These are phyloP conservation scores for Chloroceryle inda DNA, from an alignment of 2,797 vertebrate genomes.

Conservation along the genomic window DNA sequence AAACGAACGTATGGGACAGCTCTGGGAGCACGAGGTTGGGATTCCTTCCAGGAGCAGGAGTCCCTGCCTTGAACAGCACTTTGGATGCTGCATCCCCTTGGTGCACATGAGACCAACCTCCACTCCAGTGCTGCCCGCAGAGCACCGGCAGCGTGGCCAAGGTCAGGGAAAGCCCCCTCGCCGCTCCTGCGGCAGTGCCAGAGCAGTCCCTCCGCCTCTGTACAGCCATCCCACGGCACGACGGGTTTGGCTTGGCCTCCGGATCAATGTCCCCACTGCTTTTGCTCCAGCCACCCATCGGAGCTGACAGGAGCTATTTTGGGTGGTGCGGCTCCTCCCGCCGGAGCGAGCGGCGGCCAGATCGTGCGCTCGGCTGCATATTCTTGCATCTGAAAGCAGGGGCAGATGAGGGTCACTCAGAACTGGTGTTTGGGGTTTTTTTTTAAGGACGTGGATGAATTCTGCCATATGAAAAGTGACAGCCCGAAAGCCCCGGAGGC, in stretches of 20 bases:
- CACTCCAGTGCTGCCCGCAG: background rate
- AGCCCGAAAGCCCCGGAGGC: background rate
- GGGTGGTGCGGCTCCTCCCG: background rate
- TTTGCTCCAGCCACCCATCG: background rate
- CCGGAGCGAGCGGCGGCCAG: background rate
- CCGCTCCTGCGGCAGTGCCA: background rate
- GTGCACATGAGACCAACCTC: rapidly evolving
- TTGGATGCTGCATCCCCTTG: background rate
- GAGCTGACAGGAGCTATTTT: background rate
- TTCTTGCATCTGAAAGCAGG: background rate
- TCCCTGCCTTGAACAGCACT: background rate
- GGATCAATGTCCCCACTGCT: background rate
- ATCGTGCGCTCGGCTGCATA: background rate
- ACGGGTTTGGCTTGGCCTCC: rapidly evolving
- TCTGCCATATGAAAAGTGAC: background rate
- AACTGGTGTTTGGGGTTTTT: background rate
- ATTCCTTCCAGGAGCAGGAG: background rate
- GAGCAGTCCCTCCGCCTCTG: background rate
- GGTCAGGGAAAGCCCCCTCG: background rate
- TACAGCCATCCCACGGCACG: background rate
- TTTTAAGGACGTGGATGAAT: background rate
- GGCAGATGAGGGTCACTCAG: background rate
- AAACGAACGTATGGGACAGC: background rate
- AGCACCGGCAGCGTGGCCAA: rapidly evolving
- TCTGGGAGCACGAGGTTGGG: background rate